Conservation (phyloP, 2,888 invertebrate genomes). For the Scrobipalpa atriplicella region DNA sequence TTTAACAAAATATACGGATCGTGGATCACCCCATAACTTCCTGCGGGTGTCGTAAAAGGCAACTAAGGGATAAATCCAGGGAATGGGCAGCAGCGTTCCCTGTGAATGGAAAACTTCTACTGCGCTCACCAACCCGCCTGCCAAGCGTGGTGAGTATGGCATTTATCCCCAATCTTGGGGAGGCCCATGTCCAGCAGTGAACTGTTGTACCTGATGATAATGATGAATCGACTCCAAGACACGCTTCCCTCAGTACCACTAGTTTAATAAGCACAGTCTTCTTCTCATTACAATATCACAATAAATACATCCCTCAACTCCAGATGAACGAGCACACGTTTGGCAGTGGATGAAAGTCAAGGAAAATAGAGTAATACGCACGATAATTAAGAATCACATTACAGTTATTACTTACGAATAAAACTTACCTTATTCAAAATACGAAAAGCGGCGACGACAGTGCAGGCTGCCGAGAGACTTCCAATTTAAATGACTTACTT, state of each 20-base stretch:
- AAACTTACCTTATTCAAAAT: slow-evolving; percentile 67
- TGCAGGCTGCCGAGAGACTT: slow-evolving; percentile 49
- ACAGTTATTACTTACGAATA: slow-evolving; percentile 78
- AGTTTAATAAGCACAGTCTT: slow-evolving; percentile 30
- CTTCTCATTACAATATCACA: slow-evolving; percentile 66
- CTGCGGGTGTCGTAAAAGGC: no score
- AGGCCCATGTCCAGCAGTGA: no score
- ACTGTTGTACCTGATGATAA: no score
- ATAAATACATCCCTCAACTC: slow-evolving; percentile 54
- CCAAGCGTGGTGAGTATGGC: no score
- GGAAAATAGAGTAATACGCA: slow-evolving; percentile 63
- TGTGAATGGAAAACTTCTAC: no score
- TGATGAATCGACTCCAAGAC: background rate
- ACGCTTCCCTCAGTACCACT: slow-evolving; percentile 8
- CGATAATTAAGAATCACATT: slow-evolving; percentile 78
- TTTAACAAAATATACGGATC: background rate
- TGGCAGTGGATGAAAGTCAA: slow-evolving; percentile 66
- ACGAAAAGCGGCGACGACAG: slow-evolving; percentile 59
- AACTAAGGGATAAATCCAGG: no score
- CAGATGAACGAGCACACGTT: slow-evolving; percentile 56
- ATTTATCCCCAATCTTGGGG: no score
- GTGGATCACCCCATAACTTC: background rate
- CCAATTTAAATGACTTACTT: background rate
- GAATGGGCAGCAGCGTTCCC: no score
- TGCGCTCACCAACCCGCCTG: no score